Conservation (phyloP, 2,113 vertebrate species). For the Maccullochella peelii region DNA sequence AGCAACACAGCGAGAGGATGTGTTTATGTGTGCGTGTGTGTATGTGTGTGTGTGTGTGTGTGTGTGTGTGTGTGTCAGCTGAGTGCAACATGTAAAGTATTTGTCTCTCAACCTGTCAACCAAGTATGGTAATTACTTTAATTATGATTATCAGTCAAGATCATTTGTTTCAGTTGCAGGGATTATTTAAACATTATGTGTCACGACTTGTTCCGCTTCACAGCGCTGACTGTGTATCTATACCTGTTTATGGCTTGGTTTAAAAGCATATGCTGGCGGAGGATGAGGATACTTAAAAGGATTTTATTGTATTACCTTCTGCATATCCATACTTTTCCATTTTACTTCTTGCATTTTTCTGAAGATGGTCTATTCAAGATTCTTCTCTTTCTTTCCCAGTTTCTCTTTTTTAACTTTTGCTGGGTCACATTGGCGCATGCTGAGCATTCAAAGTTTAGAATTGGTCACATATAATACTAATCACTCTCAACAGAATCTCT, state of each 20-base stretch:
- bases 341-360: not conserved
- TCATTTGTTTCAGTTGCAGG: not conserved
- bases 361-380: not conserved
- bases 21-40: not conserved
- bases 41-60: not conserved
- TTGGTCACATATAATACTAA: conserved; percentile 7
- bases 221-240: not conserved
- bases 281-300: not conserved
- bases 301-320: conserved; percentile 1
- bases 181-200: not conserved
- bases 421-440: conserved; percentile 22
- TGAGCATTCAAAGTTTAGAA: conserved; percentile 26
- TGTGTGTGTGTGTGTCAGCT: not conserved
- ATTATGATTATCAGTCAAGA: conserved; percentile 12
- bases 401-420: conserved; percentile 1
- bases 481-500: not conserved
- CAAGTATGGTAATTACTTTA: not conserved
- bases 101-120: not conserved
- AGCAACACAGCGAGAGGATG: not conserved
- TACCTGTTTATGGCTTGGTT: not conserved
- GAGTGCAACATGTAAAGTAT: not conserved
- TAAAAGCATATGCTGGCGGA: not conserved
- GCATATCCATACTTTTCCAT: not conserved
- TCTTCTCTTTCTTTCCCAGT: not conserved
- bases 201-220: not conserved